Conservation (phyloP, 1,140 invertebrate species). For the Lordiphosa clarofinis region DNA sequence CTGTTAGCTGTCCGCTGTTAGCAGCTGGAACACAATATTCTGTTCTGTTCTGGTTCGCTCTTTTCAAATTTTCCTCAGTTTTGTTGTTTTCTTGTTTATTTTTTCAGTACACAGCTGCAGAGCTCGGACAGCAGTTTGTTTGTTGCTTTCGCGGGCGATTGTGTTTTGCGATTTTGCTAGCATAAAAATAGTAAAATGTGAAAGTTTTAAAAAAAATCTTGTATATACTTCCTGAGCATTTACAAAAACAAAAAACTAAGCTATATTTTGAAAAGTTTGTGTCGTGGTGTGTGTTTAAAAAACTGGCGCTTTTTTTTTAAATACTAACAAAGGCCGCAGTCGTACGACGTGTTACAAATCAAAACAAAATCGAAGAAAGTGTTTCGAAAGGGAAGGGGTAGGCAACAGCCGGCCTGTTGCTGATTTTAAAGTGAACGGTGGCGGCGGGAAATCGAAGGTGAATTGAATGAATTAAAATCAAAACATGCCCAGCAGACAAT, state of each 20-base stretch:
- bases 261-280: constrained; percentile 1
- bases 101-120: constrained; percentile 42
- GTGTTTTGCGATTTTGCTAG: neutral
- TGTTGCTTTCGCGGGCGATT: constrained; percentile 18
- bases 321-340: constrained; percentile 5
- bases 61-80: constrained; percentile 48
- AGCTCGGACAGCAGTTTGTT: constrained; percentile 41
- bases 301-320: constrained; percentile 5
- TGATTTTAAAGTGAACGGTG: neutral
- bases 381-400: neutral
- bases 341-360: constrained; percentile 12
- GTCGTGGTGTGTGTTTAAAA: constrained; percentile 2
- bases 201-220: neutral
- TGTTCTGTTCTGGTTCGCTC: constrained; percentile 25
- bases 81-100: neutral
- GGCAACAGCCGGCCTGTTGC: neutral
- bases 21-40: constrained; percentile 20
- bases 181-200: constrained; percentile 1
- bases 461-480: constrained; percentile 25
- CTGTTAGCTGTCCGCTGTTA: constrained; percentile 25
- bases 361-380: constrained; percentile 31
- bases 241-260: neutral
- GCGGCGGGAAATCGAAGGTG: constrained; percentile 6
- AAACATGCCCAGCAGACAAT: neutral
- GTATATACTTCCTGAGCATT: constrained; percentile 9